These are phyloP conservation scores for Phrynocephalus vlangalii DNA, from an alignment of 2,797 vertebrate genomes.

Conservation along the genomic window DNA sequence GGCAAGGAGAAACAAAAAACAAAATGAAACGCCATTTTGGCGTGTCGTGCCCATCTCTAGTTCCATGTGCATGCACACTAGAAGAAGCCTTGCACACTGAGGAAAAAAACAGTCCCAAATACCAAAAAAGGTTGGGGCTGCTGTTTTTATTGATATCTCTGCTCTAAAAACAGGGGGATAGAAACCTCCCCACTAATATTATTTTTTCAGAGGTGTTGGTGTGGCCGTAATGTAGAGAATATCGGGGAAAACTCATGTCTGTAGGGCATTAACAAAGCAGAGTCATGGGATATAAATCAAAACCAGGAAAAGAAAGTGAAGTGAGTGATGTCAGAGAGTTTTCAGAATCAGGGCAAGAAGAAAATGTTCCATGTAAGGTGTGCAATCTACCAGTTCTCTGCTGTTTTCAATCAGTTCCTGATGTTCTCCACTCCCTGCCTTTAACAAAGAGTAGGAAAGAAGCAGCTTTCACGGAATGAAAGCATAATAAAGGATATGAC, in stretches of 20 bases:
- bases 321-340: conserved; percentile 72
- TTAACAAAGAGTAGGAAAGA: not conserved
- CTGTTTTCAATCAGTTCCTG: conserved; percentile 28
- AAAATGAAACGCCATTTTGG: too few relatives aligned
- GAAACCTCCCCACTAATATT: conserved; percentile 70
- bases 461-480: conserved; percentile 5
- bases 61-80: too few relatives aligned
- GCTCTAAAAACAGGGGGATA: conserved; percentile 74
- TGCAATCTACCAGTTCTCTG: conserved; percentile 49
- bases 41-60: too few relatives aligned
- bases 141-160: conserved; percentile 73
- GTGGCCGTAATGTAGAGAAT: conserved; percentile 71
- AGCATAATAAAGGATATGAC: not conserved
- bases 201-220: conserved; percentile 76
- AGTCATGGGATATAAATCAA: conserved; percentile 79
- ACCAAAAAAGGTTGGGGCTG: too few relatives aligned
- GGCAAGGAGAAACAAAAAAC: too few relatives aligned
- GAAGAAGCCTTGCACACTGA: too few relatives aligned
- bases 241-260: conserved; percentile 75
- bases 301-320: conserved; percentile 74
- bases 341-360: conserved; percentile 69
- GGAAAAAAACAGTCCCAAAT: too few relatives aligned
- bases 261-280: conserved; percentile 70
- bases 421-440: fast-evolving
- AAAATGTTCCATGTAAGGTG: conserved; percentile 67